phyloP scores from a whole-genome alignment of 2,113 vertebrate species.

The Platichthys stellatus region DNA sequence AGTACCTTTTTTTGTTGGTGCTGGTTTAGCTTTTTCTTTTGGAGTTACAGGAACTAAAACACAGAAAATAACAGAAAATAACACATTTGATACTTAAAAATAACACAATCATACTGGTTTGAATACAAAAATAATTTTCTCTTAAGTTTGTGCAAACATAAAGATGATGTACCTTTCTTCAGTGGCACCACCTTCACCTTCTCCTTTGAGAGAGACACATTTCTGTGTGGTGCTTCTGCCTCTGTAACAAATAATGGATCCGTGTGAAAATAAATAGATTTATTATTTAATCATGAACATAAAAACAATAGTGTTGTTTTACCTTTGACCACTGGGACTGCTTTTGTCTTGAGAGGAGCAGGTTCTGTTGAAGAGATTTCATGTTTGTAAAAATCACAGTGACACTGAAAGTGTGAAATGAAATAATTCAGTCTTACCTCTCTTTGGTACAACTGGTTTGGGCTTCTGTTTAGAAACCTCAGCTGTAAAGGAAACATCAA shows the following conservation, averaged over 20 bases:
- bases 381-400: neutral
- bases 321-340: constrained; percentile 47
- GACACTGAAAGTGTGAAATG: neutral
- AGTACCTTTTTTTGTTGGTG: constrained; percentile 57
- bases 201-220: constrained; percentile 58
- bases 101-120: neutral
- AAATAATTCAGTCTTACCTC: constrained; percentile 15
- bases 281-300: neutral
- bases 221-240: constrained; percentile 44
- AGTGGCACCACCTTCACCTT: constrained; percentile 57
- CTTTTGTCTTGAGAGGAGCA: constrained; percentile 47
- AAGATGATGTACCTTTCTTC: constrained; percentile 61
- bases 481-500: constrained; percentile 27
- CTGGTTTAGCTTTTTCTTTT: constrained; percentile 61
- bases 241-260: constrained; percentile 7
- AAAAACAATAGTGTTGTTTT: neutral
- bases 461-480: constrained; percentile 50
- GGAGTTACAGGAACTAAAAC: constrained; percentile 43
- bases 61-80: neutral
- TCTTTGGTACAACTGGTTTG: constrained; percentile 44
- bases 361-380: constrained; percentile 27
- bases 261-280: neutral
- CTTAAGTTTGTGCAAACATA: neutral
- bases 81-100: neutral
- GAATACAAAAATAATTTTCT: neutral